phyloP scores from a whole-genome alignment of 2,113 vertebrate species.

The Nibea coibor region DNA sequence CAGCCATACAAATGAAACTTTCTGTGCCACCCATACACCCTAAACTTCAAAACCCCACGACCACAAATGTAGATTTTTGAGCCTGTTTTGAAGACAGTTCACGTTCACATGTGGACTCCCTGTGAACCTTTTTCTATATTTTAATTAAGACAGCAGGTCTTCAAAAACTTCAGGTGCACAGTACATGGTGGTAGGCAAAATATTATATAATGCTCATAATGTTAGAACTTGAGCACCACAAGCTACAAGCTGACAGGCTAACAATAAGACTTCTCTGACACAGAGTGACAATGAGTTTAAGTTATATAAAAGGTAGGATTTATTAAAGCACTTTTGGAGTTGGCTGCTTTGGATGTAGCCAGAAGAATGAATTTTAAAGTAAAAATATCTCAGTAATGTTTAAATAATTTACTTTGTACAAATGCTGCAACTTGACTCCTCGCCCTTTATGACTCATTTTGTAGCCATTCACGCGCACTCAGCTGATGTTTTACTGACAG shows the following conservation, averaged over 20 bases:
- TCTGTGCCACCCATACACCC: too few species aligned
- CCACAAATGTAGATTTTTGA: background rate
- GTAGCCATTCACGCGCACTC: background rate
- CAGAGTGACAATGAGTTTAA: background rate
- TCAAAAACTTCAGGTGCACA: too few species aligned
- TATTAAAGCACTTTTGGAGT: background rate
- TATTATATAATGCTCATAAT: too few species aligned
- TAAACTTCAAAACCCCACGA: too few species aligned
- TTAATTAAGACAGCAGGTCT: too few species aligned
- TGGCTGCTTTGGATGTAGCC: background rate
- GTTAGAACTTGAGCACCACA: background rate
- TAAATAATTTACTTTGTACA: background rate
- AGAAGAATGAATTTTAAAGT: background rate
- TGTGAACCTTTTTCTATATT: background rate
- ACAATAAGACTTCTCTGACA: background rate
- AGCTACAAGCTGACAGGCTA: background rate
- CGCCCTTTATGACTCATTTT: background rate
- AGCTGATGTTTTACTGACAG: background rate
- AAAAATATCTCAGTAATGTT: background rate
- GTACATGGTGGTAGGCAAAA: too few species aligned
- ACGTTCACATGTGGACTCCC: too few species aligned
- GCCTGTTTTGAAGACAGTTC: too few species aligned
- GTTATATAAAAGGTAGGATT: background rate
- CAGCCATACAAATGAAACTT: too few species aligned
- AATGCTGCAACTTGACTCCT: background rate